Evolutionary conservation across 2,797 vertebrate genomes (phyloP).

Genomic region (Schizopygopsis pylzovi): DNA sequence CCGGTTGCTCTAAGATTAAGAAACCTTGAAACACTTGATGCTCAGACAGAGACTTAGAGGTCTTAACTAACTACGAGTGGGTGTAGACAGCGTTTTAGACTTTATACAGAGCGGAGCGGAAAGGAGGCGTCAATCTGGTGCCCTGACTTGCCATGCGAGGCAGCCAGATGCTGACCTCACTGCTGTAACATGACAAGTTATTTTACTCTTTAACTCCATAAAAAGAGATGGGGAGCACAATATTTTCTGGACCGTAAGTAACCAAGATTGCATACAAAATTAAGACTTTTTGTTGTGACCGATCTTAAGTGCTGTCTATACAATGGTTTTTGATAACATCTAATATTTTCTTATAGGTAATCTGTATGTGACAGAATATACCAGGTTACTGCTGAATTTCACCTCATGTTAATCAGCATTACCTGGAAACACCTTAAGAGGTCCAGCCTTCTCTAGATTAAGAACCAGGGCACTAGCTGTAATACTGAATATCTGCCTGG

Average conservation of each 20-base stretch:
- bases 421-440: constrained; percentile 84
- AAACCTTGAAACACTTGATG: constrained; percentile 24
- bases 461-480: constrained; percentile 81
- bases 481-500: constrained; percentile 89
- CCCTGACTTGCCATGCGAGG: constrained; percentile 7
- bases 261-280: background rate
- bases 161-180: constrained; percentile 38
- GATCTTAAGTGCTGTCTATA: background rate
- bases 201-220: constrained; percentile 12
- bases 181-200: constrained; percentile 27
- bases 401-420: constrained; percentile 46
- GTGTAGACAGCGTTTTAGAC: constrained; percentile 22
- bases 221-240: constrained; percentile 12
- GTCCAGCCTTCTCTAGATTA: constrained; percentile 81
- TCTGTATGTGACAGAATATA: background rate
- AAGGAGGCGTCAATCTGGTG: constrained; percentile 17
- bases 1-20: constrained; percentile 16
- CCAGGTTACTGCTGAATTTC: background rate
- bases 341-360: background rate
- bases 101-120: constrained; percentile 35
- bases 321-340: background rate
- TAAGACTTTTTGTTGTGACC: background rate
- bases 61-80: background rate
- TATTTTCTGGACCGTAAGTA: background rate
- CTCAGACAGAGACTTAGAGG: constrained; percentile 7